Evolutionary conservation across 2,113 vertebrate species (phyloP), one percentile per base, ranked within the genome.

Genomic region (Terrapene triunguis): DNA sequence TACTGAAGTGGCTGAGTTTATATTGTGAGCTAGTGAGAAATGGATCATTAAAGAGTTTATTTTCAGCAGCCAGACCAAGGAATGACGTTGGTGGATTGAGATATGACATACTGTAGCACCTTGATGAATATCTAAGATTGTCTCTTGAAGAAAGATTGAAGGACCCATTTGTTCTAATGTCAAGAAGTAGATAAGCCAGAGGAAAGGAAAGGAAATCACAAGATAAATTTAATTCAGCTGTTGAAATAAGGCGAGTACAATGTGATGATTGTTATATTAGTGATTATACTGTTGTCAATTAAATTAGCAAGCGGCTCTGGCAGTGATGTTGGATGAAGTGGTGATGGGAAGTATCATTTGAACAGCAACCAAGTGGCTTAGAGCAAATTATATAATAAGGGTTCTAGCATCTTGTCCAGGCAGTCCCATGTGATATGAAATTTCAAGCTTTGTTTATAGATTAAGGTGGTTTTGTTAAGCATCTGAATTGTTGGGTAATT

Each of bases 241-340:
- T 29, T 95, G 95, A 97, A 97, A 91, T 0, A 0, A 78, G 16
- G 27, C 79, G 79, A 89, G 89, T 91, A 91, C 94, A 94, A 95
- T 90, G 91, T 51, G 38, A 21, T 91, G 84, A 95, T 95, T 92
- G 44, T 50, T 47, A 87, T 55, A 86, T 80, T 78, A 96, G 92
- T 88, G 89, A 93, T 97, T 91, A 84, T 84, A 85, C 22, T 96
- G 55, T 90, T 95, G 92, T 96, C 94, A 96, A 85, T 97, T 95
- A 92, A 74, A 95, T 96, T 96, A 96, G 25, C 38, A 91, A 95
- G 87, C 48, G 93, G 35, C 38, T 95, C 84, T 97, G 84, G 84
- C 95, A 94, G 88, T 29, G 16, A 47, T 50, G 82, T 16, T 94
- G 80, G 65, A 93, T 86, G 82, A 94, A 89, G 79, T 87, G 94